Conservation (phyloP, 2,797 vertebrate genomes). For the Danio jaintianensis region DNA sequence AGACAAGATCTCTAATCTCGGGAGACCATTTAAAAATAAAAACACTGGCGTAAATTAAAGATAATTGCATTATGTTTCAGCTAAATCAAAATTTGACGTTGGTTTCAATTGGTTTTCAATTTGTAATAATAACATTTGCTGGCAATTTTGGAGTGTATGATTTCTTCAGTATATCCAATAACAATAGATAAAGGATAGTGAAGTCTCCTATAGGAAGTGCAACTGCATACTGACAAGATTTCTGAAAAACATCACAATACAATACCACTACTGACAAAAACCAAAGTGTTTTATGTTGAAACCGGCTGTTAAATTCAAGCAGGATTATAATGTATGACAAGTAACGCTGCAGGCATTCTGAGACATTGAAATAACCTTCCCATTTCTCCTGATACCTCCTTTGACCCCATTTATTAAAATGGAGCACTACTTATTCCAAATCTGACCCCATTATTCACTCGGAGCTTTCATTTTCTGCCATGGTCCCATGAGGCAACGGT, state of each 20-base stretch:
- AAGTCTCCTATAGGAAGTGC: neutral
- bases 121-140: neutral
- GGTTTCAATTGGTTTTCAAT: neutral
- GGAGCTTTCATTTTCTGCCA: conserved; percentile 68
- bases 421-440: conserved; percentile 55
- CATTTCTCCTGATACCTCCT: conserved; percentile 68
- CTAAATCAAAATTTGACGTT: neutral
- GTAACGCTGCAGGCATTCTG: conserved; percentile 66
- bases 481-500: conserved; percentile 18
- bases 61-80: neutral
- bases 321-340: conserved; percentile 71
- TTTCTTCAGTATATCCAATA: no score
- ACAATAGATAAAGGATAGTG: neutral
- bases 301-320: conserved; percentile 71
- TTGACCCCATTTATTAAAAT: conserved; percentile 60
- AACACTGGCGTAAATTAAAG: neutral
- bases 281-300: conserved; percentile 70
- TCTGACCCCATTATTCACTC: conserved; percentile 75
- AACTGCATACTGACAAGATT: neutral
- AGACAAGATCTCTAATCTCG: conserved; percentile 22
- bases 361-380: conserved; percentile 79
- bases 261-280: conserved; percentile 69
- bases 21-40: neutral
- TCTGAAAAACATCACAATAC: conserved; percentile 32
- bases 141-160: neutral